Conservation (phyloP, 2,113 vertebrate genomes). For the Ciconia stormi region DNA sequence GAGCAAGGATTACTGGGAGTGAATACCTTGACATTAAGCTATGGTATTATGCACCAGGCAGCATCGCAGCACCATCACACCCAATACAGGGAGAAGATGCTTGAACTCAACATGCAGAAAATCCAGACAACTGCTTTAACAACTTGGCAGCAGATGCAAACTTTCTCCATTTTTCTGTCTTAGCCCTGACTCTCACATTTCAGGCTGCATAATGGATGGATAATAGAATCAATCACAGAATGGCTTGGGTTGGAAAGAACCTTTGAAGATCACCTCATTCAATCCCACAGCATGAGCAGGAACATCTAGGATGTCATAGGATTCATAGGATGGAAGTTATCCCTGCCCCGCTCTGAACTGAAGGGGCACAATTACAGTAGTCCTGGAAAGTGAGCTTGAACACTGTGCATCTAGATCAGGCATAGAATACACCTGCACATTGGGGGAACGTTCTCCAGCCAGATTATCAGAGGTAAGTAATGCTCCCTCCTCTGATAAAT, state of each 20-base stretch:
- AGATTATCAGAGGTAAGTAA: not conserved
- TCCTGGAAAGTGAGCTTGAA: not conserved
- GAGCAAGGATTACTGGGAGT: not conserved
- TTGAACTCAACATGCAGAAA: not conserved
- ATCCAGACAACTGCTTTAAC: not conserved
- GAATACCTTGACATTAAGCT: not conserved
- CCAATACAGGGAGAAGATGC: not conserved
- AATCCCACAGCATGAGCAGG: fast-evolving
- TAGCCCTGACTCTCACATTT: not conserved
- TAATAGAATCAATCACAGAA: not conserved
- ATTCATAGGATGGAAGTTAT: not conserved
- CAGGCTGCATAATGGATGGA: not conserved
- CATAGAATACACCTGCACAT: not conserved
- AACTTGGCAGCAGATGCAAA: not conserved
- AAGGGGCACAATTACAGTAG: not conserved
- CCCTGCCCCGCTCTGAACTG: not conserved
- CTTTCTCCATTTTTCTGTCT: not conserved
- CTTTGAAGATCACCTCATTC: not conserved
- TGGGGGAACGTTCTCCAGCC: not conserved
- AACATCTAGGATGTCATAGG: not conserved
- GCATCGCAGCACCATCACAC: not conserved
- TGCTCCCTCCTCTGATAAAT: not conserved
- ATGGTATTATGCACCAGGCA: not conserved
- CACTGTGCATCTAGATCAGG: not conserved
- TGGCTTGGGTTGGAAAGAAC: not conserved